Evolutionary conservation across 2,888 invertebrate genomes (phyloP).

Genomic region (Ormia ochracea): DNA sequence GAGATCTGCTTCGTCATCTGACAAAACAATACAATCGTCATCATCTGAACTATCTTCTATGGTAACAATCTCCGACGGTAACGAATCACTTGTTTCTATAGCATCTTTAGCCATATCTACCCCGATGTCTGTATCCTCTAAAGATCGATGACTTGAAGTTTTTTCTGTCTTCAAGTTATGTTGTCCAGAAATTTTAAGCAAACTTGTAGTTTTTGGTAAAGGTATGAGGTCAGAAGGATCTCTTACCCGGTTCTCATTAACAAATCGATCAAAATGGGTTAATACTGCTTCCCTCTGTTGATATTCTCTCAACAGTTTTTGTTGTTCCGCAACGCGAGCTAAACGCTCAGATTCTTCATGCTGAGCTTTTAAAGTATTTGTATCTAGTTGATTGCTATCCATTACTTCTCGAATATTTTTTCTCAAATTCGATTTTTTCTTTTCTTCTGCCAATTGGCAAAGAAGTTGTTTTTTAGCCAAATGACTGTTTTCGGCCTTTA

Average conservation of each 20-base stretch:
- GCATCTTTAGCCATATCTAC: conserved; percentile 14
- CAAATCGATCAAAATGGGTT: conserved; percentile 77
- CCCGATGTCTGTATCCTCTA: conserved; percentile 1
- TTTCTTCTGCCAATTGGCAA: conserved; percentile 64
- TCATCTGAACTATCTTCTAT: conserved; percentile 86
- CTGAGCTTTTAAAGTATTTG: conserved; percentile 93
- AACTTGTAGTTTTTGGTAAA: conserved; percentile 7
- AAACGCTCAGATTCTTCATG: conserved; percentile 93
- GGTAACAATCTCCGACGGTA: conserved; percentile 80
- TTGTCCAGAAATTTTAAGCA: not conserved
- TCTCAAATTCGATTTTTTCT: conserved; percentile 80
- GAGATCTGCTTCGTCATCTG: conserved; percentile 85
- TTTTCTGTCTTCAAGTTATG: not conserved
- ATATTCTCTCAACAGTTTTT: conserved; percentile 87
- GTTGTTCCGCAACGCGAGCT: conserved; percentile 90
- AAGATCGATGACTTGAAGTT: not conserved
- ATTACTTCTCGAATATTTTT: conserved; percentile 95
- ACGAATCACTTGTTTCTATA: conserved; percentile 30
- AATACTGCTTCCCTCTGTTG: conserved; percentile 86
- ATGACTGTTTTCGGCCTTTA: conserved; percentile 25
- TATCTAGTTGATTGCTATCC: conserved; percentile 94
- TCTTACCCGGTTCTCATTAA: conserved; percentile 52
- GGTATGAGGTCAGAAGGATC: conserved; percentile 50
- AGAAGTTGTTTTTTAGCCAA: conserved; percentile 51
- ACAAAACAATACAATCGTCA: conserved; percentile 91